Evolutionary conservation across 2,797 vertebrate genomes (phyloP).

Genomic region (Phrynocephalus vlangalii): DNA sequence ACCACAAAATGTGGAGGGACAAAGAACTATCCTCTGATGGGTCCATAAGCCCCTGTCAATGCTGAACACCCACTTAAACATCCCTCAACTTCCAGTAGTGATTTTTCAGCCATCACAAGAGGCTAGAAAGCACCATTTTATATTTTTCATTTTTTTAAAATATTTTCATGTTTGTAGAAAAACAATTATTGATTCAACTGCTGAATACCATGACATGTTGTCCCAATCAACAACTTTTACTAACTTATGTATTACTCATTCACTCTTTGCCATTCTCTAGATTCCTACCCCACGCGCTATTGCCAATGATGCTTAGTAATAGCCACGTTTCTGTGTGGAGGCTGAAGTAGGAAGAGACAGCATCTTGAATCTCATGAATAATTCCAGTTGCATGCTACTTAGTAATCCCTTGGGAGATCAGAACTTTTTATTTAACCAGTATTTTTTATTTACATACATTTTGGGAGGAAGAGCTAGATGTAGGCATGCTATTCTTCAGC

Average conservation of each 20-base stretch:
- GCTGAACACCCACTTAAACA: not conserved
- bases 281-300: not conserved
- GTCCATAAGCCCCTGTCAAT: too few relatives aligned
- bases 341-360: not conserved
- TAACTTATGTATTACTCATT: constrained; percentile 11
- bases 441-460: constrained; percentile 18
- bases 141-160: not conserved
- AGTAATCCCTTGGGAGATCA: not conserved
- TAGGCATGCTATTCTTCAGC: not conserved
- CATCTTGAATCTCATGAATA: constrained; percentile 9
- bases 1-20: too few relatives aligned
- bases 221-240: constrained; percentile 14
- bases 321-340: constrained; percentile 22
- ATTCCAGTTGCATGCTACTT: not conserved
- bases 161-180: constrained; percentile 1
- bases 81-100: not conserved
- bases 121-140: not conserved
- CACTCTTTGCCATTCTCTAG: not conserved
- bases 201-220: constrained; percentile 18
- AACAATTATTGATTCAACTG: not conserved
- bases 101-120: not conserved
- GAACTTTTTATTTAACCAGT: constrained; percentile 43
- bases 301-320: constrained; percentile 27
- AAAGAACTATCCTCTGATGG: too few relatives aligned
- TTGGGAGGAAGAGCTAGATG: too few relatives aligned